These are phyloP conservation scores for Lydus trimaculatus DNA, from an alignment of 2,888 invertebrate genomes.

Conservation along the genomic window DNA sequence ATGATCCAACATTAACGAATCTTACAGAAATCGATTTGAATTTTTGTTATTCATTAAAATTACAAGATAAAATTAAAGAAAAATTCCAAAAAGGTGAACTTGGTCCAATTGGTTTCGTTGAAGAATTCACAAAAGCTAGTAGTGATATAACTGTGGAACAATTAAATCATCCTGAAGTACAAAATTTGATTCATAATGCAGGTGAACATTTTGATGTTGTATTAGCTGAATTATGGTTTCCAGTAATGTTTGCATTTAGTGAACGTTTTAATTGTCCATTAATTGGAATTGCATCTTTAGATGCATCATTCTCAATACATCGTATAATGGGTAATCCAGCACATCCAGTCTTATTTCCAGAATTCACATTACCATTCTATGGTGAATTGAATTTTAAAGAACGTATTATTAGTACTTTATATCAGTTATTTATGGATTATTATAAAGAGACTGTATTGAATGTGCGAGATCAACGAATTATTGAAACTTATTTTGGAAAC, in stretches of 20 bases:
- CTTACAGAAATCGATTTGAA: slow-evolving; percentile 54
- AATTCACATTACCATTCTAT: slow-evolving; percentile 33
- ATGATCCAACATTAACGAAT: slow-evolving; percentile 48
- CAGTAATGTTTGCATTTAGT: slow-evolving; percentile 39
- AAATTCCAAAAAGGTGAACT: neutral
- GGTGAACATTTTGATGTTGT: slow-evolving; percentile 44
- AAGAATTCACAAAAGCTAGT: slow-evolving; percentile 5
- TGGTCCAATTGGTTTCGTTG: neutral
- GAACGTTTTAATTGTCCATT: slow-evolving; percentile 40
- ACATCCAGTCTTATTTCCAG: slow-evolving; percentile 38
- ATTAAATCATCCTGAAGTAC: slow-evolving; percentile 36
- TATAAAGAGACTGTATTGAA: neutral
- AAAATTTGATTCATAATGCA: slow-evolving; percentile 34
- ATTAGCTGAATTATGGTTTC: slow-evolving; percentile 40
- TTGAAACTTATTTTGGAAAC: slow-evolving; percentile 41
- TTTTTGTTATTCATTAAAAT: slow-evolving; percentile 45
- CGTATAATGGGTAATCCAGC: slow-evolving; percentile 36
- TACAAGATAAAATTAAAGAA: slow-evolving; percentile 21
- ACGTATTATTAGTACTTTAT: slow-evolving; percentile 35
- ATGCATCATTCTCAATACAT: slow-evolving; percentile 26
- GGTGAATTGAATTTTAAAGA: slow-evolving; percentile 54
- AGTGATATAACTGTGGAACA: slow-evolving; percentile 31
- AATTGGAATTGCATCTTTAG: slow-evolving; percentile 39
- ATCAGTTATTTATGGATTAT: slow-evolving; percentile 11
- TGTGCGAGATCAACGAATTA: slow-evolving; percentile 7